phyloP scores from a whole-genome alignment of 2,888 invertebrate species.

The Drymonia ruficornis region DNA sequence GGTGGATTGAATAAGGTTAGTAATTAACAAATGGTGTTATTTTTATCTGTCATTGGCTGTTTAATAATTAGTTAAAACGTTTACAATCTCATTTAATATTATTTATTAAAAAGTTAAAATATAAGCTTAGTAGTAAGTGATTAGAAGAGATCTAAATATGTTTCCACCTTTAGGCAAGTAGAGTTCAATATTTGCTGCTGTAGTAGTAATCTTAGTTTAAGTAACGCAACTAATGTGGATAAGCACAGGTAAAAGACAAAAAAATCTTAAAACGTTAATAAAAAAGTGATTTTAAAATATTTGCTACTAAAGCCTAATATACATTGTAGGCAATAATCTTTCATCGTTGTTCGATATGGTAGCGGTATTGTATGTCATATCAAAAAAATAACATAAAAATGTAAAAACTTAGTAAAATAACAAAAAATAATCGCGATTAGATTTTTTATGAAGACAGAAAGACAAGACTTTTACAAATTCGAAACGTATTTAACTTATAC shows the following conservation, averaged over 20 bases:
- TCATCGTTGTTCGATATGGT: constrained; percentile 48
- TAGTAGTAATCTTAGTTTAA: constrained; percentile 61
- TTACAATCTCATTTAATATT: constrained; percentile 3
- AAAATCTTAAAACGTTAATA: constrained; percentile 50
- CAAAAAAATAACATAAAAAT: constrained; percentile 70
- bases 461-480: constrained; percentile 22
- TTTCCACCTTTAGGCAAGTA: constrained; percentile 25
- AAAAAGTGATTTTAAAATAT: constrained; percentile 47
- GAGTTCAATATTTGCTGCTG: constrained; percentile 58
- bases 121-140: constrained; percentile 1
- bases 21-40: too few relatives aligned
- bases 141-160: constrained; percentile 21
- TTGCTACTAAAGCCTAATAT: constrained; percentile 46
- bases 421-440: constrained; percentile 53
- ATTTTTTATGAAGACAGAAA: constrained; percentile 53
- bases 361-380: constrained; percentile 59
- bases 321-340: constrained; percentile 36
- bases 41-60: too few relatives aligned
- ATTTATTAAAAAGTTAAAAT: neutral
- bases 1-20: neutral
- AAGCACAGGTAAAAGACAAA: constrained; percentile 70
- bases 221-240: constrained; percentile 62
- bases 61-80: neutral
- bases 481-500: constrained; percentile 31
- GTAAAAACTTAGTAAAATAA: constrained; percentile 66